A percentile compares a stretch with the other conserved stretches of the same genome.
Evolutionary conservation across 30 jellyfish, hydroid and myxozoan species (phyloP).

Genomic region (Mastigias papua): DNA sequence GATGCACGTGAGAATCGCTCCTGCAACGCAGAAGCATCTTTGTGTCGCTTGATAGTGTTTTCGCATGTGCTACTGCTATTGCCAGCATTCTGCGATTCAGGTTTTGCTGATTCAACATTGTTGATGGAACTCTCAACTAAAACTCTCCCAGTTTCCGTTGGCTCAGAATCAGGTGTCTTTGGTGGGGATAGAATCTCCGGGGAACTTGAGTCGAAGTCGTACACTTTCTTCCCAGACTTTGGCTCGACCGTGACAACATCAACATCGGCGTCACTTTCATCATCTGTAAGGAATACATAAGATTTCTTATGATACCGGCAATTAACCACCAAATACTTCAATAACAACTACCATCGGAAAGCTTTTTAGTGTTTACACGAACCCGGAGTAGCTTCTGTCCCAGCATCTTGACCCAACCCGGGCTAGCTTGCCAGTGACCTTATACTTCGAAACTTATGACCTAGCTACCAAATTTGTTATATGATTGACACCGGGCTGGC

Average conservation of each 20-base stretch:
- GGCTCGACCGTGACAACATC: slow-evolving; percentile 72
- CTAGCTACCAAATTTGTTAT: too few relatives aligned
- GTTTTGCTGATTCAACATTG: slow-evolving; percentile 13
- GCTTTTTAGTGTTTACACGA: too few relatives aligned
- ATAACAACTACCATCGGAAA: too few relatives aligned
- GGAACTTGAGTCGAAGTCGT: slow-evolving; percentile 26
- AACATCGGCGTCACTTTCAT: slow-evolving; percentile 67
- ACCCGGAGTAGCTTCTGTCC: too few relatives aligned
- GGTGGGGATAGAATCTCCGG: slow-evolving; percentile 73
- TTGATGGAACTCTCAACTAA: slow-evolving; percentile 15
- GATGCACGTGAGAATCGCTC: slow-evolving; percentile 86
- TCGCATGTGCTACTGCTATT: slow-evolving; percentile 1
- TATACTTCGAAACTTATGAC: too few relatives aligned
- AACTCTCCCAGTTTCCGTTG: slow-evolving; percentile 7
- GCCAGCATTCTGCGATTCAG: slow-evolving; percentile 12
- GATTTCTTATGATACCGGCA: too few relatives aligned
- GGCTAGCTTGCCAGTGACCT: too few relatives aligned
- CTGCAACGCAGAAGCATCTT: slow-evolving; percentile 14
- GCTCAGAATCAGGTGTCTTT: slow-evolving; percentile 75
- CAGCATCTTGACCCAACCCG: too few relatives aligned
- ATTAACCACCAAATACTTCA: too few relatives aligned
- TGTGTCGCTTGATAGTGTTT: slow-evolving; percentile 14
- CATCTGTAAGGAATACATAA: slow-evolving; percentile 35
- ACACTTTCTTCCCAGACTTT: not conserved
- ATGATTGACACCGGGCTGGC: too few relatives aligned